phyloP scores from a whole-genome alignment of 2,888 invertebrate species.

The Tholera decimalis region DNA sequence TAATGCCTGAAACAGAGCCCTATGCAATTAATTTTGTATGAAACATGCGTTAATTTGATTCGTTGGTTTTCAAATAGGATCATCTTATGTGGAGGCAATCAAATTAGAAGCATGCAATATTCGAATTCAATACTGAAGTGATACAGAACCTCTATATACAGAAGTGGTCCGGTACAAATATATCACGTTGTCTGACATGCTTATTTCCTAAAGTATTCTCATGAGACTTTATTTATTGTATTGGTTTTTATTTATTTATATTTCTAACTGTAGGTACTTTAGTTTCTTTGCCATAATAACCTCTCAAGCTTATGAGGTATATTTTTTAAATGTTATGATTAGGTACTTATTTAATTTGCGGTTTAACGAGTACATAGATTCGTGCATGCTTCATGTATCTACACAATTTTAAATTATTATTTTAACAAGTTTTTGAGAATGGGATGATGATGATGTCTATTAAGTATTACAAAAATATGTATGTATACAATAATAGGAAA shows the following conservation, averaged over 20 bases:
- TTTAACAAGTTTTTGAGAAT: neutral
- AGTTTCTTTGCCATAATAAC: constrained; percentile 15
- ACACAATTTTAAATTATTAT: neutral
- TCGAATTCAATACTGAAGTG: constrained; percentile 14
- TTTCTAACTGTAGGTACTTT: constrained; percentile 5
- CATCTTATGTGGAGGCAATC: constrained; percentile 38
- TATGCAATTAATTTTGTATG: constrained; percentile 56
- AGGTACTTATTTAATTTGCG: constrained; percentile 17
- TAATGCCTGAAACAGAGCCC: constrained; percentile 46
- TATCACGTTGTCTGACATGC: constrained; percentile 35
- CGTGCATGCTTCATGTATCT: too few species aligned
- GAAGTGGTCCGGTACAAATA: constrained; percentile 19
- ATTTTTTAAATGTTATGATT: constrained; percentile 8
- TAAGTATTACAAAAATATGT: too few species aligned
- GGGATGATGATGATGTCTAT: too few species aligned
- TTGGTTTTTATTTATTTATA: constrained; percentile 29
- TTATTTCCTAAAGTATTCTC: constrained; percentile 37
- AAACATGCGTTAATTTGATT: constrained; percentile 55
- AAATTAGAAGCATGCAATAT: constrained; percentile 28
- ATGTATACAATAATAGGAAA: too few species aligned
- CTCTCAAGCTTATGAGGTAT: neutral
- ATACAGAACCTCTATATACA: constrained; percentile 3
- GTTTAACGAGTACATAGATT: neutral
- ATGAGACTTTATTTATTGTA: constrained; percentile 28
- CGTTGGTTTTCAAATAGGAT: constrained; percentile 49